phyloP scores from a whole-genome alignment of 2,113 vertebrate genomes.

The Daubentonia madagascariensis region DNA sequence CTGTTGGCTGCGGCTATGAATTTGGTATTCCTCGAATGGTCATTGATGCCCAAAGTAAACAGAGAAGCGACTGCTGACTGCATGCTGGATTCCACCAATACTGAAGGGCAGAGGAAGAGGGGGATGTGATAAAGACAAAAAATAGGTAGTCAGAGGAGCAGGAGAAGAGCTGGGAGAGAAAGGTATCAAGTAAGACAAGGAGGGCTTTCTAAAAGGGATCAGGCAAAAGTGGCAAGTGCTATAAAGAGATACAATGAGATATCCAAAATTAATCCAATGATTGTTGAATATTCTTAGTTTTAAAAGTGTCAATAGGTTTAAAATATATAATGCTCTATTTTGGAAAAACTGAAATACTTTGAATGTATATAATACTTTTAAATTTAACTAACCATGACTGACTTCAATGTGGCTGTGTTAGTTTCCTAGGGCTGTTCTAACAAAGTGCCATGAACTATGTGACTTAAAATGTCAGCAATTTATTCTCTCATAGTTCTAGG shows the following conservation, averaged over 20 bases:
- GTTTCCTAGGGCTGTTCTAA: not conserved
- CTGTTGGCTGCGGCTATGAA: not conserved
- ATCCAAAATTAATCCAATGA: not conserved
- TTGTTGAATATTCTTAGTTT: not conserved
- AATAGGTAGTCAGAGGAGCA: not conserved
- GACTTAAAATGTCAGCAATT: not conserved
- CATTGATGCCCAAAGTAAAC: not conserved
- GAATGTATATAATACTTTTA: not conserved
- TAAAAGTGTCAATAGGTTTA: not conserved
- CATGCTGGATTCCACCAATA: not conserved
- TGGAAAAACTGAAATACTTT: not conserved
- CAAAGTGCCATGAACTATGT: not conserved
- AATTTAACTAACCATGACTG: not conserved
- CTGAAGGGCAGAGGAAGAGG: not conserved
- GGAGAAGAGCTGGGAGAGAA: not conserved
- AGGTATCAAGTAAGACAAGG: not conserved
- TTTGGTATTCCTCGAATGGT: not conserved
- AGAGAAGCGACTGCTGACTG: not conserved
- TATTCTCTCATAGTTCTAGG: not conserved
- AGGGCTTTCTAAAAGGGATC: not conserved
- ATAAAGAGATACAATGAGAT: not conserved
- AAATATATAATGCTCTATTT: not conserved
- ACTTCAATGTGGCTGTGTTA: not conserved
- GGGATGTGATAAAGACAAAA: not conserved
- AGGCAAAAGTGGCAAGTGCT: not conserved